These are phyloP conservation scores for Monochamus saltuarius DNA, from an alignment of 1,140 invertebrate species.

Conservation along the genomic window DNA sequence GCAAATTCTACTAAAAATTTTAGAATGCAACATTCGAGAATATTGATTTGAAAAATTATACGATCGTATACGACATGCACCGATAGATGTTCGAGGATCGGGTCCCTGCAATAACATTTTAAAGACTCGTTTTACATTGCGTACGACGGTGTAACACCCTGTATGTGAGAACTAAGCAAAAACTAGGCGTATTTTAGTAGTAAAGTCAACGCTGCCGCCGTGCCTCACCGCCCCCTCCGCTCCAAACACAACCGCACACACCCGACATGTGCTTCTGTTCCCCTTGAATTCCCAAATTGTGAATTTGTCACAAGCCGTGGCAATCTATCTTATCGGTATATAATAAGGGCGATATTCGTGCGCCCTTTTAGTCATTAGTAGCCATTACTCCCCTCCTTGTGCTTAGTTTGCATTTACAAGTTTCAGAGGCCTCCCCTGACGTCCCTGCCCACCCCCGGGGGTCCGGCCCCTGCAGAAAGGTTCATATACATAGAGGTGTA, in stretches of 20 bases:
- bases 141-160: no score
- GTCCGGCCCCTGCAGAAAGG: slow-evolving; percentile 43
- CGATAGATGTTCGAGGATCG: no score
- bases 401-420: slow-evolving; percentile 53
- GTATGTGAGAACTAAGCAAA: no score
- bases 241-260: slow-evolving; percentile 13
- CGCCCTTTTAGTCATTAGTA: slow-evolving; percentile 46
- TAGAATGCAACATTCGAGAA: no score
- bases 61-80: no score
- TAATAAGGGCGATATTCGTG: slow-evolving; percentile 48
- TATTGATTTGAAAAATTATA: no score
- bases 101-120: no score
- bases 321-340: slow-evolving; percentile 47
- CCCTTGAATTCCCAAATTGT: slow-evolving; percentile 41
- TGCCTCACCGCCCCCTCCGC: neutral
- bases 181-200: no score
- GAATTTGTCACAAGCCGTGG: slow-evolving; percentile 45
- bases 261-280: slow-evolving; percentile 2
- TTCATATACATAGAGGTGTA: slow-evolving; percentile 53
- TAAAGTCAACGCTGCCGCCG: neutral
- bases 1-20: no score
- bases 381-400: slow-evolving; percentile 47
- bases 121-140: no score
- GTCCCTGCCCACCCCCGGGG: slow-evolving; percentile 34
- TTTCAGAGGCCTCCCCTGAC: slow-evolving; percentile 38